A percentile compares a stretch with the other conserved stretches of the same genome.
Conservation (phyloP, 2,888 invertebrate genomes). For the Pheosia tremula region DNA sequence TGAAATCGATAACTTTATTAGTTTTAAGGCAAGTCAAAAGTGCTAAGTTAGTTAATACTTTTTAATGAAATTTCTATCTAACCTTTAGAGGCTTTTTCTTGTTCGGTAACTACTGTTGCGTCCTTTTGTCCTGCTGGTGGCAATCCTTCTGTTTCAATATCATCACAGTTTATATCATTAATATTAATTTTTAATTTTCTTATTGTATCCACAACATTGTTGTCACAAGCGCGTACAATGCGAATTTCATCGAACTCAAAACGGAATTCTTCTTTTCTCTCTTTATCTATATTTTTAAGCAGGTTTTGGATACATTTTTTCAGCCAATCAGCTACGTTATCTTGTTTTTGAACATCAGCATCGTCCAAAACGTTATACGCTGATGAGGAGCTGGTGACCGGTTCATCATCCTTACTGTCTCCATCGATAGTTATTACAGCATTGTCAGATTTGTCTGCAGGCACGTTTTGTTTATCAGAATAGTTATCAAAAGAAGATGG, state of each 20-base stretch:
- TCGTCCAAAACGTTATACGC: background rate
- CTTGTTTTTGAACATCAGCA: background rate
- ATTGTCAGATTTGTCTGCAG: background rate
- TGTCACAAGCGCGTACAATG: background rate
- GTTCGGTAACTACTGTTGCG: background rate
- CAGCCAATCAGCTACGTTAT: background rate
- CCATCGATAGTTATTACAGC: background rate
- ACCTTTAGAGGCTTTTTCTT: background rate
- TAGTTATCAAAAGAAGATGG: background rate
- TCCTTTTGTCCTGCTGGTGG: background rate
- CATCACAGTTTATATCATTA: background rate
- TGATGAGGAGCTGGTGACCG: background rate
- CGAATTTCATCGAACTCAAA: background rate
- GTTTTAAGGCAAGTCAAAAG: background rate
- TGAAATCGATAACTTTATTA: background rate
- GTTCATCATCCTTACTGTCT: conserved; percentile 1
- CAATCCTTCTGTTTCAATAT: background rate
- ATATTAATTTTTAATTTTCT: background rate
- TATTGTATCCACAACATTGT: background rate
- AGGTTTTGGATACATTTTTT: background rate
- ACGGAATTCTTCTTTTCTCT: background rate
- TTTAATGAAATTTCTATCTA: background rate
- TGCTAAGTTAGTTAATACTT: background rate
- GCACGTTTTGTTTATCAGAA: background rate
- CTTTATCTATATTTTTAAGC: background rate